Base-by-base conservation (phyloP, 2,113 vertebrate genomes). In the Ginglymostoma cirratum region DNA sequence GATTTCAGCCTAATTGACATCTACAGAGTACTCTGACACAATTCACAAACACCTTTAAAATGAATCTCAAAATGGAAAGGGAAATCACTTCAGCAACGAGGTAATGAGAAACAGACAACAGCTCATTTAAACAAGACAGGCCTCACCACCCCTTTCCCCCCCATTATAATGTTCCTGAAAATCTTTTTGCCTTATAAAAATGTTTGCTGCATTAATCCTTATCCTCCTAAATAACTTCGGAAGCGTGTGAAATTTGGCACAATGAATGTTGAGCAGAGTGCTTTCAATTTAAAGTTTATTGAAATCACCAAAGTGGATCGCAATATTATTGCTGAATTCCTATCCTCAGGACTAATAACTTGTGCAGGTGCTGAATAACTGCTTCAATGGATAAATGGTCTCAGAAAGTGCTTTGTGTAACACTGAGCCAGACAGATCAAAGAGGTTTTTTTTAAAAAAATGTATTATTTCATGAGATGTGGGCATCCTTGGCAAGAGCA, bases 1-100 rank as follows among this genome's bases (percentile, higher is more conserved):
- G 94, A 72, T 72, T 95, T 27, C 42, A 72, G 38, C 69, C 67
- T 90, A 95, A 95, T 95, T 95, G 94, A 95, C 94, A 72, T 95
- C 42, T 72, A 72, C 94, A 52, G 94, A 95, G 42, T 34, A 48
- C 45, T 95, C 94, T 95, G 69, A 95, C 69, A 95, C 94, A 72
- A 45, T 95, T 95, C 94, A 95, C 94, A 95, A 72, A 95, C 94
- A 95, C 94, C 94, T 95, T 76, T 72, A 95, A 95, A 95, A 95
- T 95, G 94, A 95, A 95, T 95, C 94, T 72, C 19, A 95, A 95
- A 95, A 95, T 95, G 94, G 94, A 76, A 95, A 95, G 42, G 67
- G 48, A 72, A 95, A 95, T 95, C 94, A 76, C 69, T 95, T 95
- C 45, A 72, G 24, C 67, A 34, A 70, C 14, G 69, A 52, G 69